Conservation (phyloP, 2,113 vertebrate species). For the Fregata magnificens region DNA sequence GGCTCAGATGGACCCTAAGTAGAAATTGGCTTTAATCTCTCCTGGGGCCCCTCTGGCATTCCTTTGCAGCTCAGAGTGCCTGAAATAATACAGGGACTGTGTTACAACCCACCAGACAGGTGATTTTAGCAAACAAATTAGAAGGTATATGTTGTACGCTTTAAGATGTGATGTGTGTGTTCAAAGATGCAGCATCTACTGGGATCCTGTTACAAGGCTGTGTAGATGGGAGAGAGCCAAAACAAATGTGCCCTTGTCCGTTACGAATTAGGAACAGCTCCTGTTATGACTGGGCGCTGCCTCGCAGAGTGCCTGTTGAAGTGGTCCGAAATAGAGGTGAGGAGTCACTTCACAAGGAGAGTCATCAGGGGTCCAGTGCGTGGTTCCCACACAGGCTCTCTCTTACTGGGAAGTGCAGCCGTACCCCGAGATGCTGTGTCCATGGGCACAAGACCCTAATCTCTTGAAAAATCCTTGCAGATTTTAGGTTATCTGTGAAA, state of each 20-base stretch:
- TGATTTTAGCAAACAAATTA: conserved; percentile 10
- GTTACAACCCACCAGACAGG: background rate
- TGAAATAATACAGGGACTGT: background rate
- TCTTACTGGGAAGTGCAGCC: background rate
- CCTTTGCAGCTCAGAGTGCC: background rate
- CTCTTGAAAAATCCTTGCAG: background rate
- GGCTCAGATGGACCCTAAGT: background rate
- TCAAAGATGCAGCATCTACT: background rate
- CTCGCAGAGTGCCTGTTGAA: background rate
- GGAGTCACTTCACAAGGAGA: background rate
- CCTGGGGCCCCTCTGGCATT: background rate
- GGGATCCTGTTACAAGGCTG: background rate
- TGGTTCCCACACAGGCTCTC: background rate
- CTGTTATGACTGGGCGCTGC: background rate
- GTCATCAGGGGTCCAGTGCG: background rate
- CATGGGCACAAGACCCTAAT: background rate
- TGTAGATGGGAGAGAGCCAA: background rate
- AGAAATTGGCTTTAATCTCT: background rate
- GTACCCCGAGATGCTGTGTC: background rate
- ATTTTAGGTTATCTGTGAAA: background rate
- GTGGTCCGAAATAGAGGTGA: background rate
- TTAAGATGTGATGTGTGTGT: background rate
- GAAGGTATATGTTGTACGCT: background rate
- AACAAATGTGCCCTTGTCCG: background rate
- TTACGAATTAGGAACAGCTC: background rate